A percentile compares a stretch with the other conserved stretches of the same genome.
Evolutionary conservation across 2,888 invertebrate species (phyloP).

Genomic region (Synergus laeviventris): DNA sequence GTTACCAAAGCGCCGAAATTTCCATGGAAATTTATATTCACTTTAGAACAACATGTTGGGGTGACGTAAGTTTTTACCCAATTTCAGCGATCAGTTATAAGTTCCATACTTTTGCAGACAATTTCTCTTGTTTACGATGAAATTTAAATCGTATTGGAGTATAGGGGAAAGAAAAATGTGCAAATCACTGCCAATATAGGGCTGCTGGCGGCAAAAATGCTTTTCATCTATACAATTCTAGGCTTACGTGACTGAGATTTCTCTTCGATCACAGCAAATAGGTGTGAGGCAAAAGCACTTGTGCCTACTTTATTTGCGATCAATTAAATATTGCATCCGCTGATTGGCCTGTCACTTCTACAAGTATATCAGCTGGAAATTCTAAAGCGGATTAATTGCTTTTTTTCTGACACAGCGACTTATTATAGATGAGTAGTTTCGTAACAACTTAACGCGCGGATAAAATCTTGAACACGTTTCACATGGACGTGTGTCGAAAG

Average conservation of each 20-base stretch:
- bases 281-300: neutral
- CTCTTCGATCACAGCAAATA: neutral
- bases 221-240: neutral
- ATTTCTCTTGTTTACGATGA: neutral
- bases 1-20: neutral
- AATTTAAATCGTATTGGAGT: neutral
- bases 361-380: neutral
- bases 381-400: constrained; percentile 7
- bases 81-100: neutral
- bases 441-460: constrained; percentile 26
- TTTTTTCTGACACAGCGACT: constrained; percentile 10
- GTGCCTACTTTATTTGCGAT: constrained; percentile 5
- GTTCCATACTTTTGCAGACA: neutral
- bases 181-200: neutral
- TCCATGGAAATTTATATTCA: neutral
- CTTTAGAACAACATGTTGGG: neutral
- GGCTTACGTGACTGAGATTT: constrained; percentile 10
- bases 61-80: constrained; percentile 20
- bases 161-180: neutral
- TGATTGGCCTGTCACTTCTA: neutral
- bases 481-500: neutral
- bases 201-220: neutral
- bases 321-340: constrained; percentile 4
- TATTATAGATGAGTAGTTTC: constrained; percentile 33
- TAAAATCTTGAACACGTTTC: constrained; percentile 26